Evolutionary conservation across 2,797 vertebrate genomes (phyloP), one percentile per base, ranked within the genome.

Genomic region (Erethizon dorsatum): DNA sequence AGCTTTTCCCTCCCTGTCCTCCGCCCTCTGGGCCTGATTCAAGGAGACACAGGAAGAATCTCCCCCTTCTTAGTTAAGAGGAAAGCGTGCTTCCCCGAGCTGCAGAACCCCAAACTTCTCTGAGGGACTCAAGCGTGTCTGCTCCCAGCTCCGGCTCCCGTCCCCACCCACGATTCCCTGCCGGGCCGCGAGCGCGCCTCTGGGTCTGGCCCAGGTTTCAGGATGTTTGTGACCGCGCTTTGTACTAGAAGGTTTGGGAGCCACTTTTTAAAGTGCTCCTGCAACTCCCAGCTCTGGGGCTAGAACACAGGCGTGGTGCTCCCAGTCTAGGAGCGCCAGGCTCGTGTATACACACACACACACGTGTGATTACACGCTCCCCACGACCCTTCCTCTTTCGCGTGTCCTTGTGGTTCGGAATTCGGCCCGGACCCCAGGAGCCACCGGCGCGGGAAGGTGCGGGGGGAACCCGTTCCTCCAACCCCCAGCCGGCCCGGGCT

Each of bases 401-500:
- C 41, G 67, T 52, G 50, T 69, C 71, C 77, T 33, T 6, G 24
- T 5, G 57, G 82, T 41, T 37, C 47, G 85, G 83, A 14, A 87
- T 80, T 15, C 24, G 8, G 31, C 56, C 71, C 59, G 59, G 65
- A 78, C 83, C 54, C 24, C 61, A 4, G 56, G 78, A 65, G 20
- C 80, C 28, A 2, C 15, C 26, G 90, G 97, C 37, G 98, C 88
- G 96, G 96, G 94, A 95, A 63, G 61, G 50, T 3, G 59, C 80
- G 37, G n/a, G 45, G 24, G 17, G 57, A 24, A 9, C 0, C 92
- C 88, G 97, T 97, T 97, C 94, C 97, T 88, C 54, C 95, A 96
- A 97, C 97, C 92, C 94, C 97, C 96, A 98, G 98, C 95, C 10
- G 2, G 41, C 97, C 56, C 96, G 98, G 98, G 45, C 63, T 63